Evolutionary conservation across 1,140 invertebrate species (phyloP), one percentile per base, ranked within the genome.

Genomic region (Bactericera cockerelli): DNA sequence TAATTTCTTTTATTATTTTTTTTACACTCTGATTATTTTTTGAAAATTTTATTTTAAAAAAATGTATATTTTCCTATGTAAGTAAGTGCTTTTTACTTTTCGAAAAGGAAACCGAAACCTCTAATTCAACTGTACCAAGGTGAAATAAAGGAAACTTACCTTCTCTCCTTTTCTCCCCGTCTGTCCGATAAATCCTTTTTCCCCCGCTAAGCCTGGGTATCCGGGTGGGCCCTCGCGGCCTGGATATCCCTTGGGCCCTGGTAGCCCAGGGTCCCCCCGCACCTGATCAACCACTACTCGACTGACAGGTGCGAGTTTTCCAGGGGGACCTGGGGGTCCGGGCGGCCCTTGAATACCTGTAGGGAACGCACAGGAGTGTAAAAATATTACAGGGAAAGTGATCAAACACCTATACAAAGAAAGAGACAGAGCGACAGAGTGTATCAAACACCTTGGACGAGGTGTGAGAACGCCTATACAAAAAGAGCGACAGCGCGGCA

Each of bases 191-290:
- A 19, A 1, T 54, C 61, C 61, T 31, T 26, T 2, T 1, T 1
- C 2, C 54, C 60, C 57, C 19, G 49, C 19, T 21, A 14, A 2
- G 1, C 24, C 14, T 56, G 13, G 0, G 8, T 2, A 26, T 11
- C 59, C 59, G 2, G 24, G 24, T 2, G 25, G 25, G 1, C 60
- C 60, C 55, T 26, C 49, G 22, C 39, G 31, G 4, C 61, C 61
- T 2, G 61, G 31, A 39, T 58, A 31, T 57, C 61, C 61, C n/a
- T 22, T 49, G 4, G 11, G 68, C 57, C 67, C 82, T 82, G 63
- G 67, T 68, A 59, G 64, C 64, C 38, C 86, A 84, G 25, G 71
- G 67, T 59, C 82, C 80, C 62, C 83, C 83, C 58, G 80, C 73
- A 61, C 81, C 77, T 57, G 85, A 85, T 16, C 74, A 70, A 59